phyloP scores from a whole-genome alignment of 2,888 invertebrate genomes.

The Coronaproctus castanopsis region DNA sequence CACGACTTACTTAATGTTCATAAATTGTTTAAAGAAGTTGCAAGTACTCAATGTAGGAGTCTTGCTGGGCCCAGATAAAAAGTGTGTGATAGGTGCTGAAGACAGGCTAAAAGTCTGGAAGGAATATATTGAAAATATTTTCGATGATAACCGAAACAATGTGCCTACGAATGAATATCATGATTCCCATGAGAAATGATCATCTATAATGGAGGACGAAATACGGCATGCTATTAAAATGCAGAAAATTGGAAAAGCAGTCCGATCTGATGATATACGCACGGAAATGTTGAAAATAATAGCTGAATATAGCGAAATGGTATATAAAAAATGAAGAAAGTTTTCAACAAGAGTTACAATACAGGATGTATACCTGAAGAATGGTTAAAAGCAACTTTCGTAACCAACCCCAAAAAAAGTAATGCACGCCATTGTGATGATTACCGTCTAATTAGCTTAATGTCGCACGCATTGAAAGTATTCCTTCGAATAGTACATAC shows the following conservation, averaged over 20 bases:
- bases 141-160: not conserved
- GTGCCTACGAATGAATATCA: not conserved
- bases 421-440: constrained; percentile 10
- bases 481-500: constrained; percentile 13
- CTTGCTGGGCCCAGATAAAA: not conserved
- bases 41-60: not conserved
- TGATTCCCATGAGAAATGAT: not conserved
- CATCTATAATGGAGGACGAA: not conserved
- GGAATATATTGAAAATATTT: not conserved
- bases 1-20: not conserved
- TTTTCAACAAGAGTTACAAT: not conserved
- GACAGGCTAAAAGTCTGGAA: not conserved
- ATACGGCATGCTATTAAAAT: not conserved
- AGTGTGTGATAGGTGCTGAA: not conserved
- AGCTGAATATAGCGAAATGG: not conserved
- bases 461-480: constrained; percentile 12
- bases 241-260: not conserved
- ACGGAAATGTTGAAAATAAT: not conserved
- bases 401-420: not conserved
- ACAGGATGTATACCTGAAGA: not conserved
- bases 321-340: not conserved
- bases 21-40: not conserved
- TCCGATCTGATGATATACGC: not conserved
- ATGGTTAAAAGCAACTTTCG: not conserved
- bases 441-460: constrained; percentile 15